Percentiles rank a stretch among this genome's conserved stretches.
These are phyloP conservation scores for Aix galericulata DNA, from an alignment of 2,113 vertebrate species.

Conservation along the genomic window DNA sequence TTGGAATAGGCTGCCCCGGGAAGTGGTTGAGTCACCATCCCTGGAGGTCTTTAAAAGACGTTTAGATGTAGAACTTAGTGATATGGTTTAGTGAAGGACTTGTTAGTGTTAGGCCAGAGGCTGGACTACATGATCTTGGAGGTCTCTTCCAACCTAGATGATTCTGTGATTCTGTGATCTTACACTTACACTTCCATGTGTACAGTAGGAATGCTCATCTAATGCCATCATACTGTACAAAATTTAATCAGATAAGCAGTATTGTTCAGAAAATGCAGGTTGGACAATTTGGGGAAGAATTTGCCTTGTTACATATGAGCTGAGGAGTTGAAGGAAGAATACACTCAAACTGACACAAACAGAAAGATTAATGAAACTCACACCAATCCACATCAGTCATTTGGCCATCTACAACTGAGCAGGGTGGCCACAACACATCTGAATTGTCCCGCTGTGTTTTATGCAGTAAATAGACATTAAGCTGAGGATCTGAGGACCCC, in stretches of 20 bases:
- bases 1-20: too few species aligned
- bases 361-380: neutral
- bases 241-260: neutral
- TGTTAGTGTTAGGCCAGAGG: too few species aligned
- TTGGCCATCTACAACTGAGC: neutral
- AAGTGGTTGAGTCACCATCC: too few species aligned
- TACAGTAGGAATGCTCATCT: neutral
- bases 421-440: neutral
- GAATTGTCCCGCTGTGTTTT: neutral
- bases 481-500: neutral
- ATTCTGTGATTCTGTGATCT: too few species aligned
- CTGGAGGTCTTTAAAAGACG: too few species aligned
- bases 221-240: neutral
- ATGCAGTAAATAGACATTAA: neutral
- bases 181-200: neutral
- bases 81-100: too few species aligned
- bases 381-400: neutral
- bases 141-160: too few species aligned
- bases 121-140: too few species aligned
- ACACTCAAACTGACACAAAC: neutral
- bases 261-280: neutral
- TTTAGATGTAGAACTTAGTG: too few species aligned
- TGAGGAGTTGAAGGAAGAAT: neutral
- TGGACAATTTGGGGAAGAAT: neutral
- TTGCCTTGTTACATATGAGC: neutral